Conservation (phyloP, 2,888 invertebrate species). For the Yponomeuta evonymella region DNA sequence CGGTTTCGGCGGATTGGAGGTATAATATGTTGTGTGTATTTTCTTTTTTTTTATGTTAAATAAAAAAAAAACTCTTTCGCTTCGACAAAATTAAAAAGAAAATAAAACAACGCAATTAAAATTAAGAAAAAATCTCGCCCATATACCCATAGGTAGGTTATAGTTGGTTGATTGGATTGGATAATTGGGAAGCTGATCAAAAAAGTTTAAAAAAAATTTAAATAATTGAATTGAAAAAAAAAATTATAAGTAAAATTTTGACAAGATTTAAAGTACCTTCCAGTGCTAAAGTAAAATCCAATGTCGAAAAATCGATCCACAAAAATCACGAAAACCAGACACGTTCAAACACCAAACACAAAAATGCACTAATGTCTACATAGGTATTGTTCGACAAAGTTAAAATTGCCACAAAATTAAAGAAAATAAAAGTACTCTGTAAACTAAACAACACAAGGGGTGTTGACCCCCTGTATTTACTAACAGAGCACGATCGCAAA, state of each 20-base stretch:
- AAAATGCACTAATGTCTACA: neutral
- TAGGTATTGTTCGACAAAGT: neutral
- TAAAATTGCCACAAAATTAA: constrained; percentile 14
- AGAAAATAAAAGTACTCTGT: constrained; percentile 23
- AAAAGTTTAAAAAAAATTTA: neutral
- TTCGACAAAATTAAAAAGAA: neutral
- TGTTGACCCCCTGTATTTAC: constrained; percentile 58
- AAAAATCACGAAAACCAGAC: neutral
- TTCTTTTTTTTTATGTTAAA: no score
- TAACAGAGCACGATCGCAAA: constrained; percentile 41
- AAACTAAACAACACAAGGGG: constrained; percentile 34
- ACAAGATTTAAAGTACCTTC: neutral
- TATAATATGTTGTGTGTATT: no score
- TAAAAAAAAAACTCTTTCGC: no score
- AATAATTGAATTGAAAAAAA: constrained; percentile 1
- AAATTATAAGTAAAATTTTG: neutral
- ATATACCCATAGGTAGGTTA: no score
- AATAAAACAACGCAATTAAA: no score
- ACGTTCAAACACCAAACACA: neutral
- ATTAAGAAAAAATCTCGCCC: no score
- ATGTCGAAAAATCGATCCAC: neutral
- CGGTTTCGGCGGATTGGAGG: no score
- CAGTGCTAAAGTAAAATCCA: neutral
- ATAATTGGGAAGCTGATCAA: constrained; percentile 17
- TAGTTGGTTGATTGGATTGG: no score